Conservation (phyloP, 2,888 invertebrate species). For the Clepsis dumicolana region DNA sequence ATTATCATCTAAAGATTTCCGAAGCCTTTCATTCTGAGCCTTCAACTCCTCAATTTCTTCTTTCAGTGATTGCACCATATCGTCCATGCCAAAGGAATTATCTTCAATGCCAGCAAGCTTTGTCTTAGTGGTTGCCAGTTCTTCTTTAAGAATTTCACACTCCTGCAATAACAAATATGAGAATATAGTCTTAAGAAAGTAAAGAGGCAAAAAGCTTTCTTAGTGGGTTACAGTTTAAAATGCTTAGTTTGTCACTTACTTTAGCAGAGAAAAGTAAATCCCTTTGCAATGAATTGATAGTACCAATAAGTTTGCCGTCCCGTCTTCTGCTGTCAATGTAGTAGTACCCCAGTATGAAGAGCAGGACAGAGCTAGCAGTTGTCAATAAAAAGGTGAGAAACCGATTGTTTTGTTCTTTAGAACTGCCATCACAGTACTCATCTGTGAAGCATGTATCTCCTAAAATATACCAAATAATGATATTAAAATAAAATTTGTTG, state of each 20-base stretch:
- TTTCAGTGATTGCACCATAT: slow-evolving; percentile 89
- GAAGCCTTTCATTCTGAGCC: slow-evolving; percentile 88
- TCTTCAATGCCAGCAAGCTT: slow-evolving; percentile 89
- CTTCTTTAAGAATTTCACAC: slow-evolving; percentile 88
- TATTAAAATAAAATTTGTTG: slow-evolving; percentile 13
- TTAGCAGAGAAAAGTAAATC: slow-evolving; percentile 82
- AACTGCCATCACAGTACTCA: slow-evolving; percentile 75
- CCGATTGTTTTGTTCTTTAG: slow-evolving; percentile 70
- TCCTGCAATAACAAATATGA: slow-evolving; percentile 75
- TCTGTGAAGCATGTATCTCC: slow-evolving; percentile 74
- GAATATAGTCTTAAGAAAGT: background rate
- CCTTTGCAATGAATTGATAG: slow-evolving; percentile 83
- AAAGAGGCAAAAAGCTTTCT: background rate
- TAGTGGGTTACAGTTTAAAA: background rate
- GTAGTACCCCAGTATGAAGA: slow-evolving; percentile 92
- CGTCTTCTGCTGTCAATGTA: slow-evolving; percentile 91
- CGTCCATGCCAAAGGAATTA: slow-evolving; percentile 90
- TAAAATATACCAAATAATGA: slow-evolving; percentile 51
- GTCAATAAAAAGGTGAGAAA: slow-evolving; percentile 87
- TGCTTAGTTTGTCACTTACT: slow-evolving; percentile 59
- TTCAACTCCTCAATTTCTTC: slow-evolving; percentile 87
- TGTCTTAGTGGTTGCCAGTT: slow-evolving; percentile 84
- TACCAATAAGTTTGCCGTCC: slow-evolving; percentile 90
- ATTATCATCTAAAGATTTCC: slow-evolving; percentile 88
- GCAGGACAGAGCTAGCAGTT: slow-evolving; percentile 89